These are phyloP conservation scores for Poliocrania exsul DNA, from an alignment of 2,797 vertebrate species.

Conservation along the genomic window DNA sequence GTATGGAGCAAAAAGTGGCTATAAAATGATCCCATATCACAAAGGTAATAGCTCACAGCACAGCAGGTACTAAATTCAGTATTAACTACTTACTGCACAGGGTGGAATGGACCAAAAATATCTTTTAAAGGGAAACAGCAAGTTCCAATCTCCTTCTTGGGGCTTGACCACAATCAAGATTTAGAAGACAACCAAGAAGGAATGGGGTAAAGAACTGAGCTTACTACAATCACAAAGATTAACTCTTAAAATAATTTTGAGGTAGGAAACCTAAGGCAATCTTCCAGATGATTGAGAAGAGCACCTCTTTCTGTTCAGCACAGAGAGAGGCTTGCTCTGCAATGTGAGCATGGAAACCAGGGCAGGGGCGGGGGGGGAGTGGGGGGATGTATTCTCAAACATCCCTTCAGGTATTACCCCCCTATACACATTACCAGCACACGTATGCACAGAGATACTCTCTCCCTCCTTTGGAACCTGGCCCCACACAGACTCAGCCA, in stretches of 20 bases:
- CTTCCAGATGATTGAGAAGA: not conserved
- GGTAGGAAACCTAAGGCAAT: not conserved
- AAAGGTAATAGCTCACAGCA: conserved; percentile 42
- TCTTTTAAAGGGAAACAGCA: not conserved
- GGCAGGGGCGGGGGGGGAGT: no score
- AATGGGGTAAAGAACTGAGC: not conserved
- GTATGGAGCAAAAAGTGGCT: not conserved
- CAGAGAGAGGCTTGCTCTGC: not conserved
- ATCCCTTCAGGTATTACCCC: not conserved
- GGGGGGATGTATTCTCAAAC: not conserved
- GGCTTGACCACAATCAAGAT: not conserved
- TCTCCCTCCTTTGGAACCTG: not conserved
- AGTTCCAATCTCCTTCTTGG: not conserved
- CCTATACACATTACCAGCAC: not conserved
- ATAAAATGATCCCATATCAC: conserved; percentile 32
- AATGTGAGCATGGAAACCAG: not conserved
- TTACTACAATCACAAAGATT: not conserved
- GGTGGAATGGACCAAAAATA: not conserved
- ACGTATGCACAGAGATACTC: not conserved
- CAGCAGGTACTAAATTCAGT: conserved; percentile 40
- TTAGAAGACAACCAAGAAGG: not conserved
- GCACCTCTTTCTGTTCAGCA: not conserved
- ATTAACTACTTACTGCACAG: conserved; percentile 29
- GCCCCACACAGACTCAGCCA: not conserved
- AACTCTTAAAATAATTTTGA: not conserved